Conservation (phyloP, 2,113 vertebrate species). For the Hypomesus transpacificus region DNA sequence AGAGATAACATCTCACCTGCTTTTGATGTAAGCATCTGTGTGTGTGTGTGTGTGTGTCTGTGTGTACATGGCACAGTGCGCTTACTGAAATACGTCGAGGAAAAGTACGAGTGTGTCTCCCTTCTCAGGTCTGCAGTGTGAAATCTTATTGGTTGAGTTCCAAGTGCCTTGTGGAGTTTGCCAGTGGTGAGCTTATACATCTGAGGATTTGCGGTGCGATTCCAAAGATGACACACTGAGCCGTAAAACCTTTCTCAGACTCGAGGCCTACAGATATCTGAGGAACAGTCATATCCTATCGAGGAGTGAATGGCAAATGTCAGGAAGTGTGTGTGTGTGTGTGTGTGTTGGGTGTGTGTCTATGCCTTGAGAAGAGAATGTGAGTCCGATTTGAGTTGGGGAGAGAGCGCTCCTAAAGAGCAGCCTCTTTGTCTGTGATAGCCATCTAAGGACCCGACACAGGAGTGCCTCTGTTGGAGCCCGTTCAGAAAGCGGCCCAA, state of each 20-base stretch:
- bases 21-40: slow-evolving; percentile 10
- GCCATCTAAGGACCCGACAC: slow-evolving; percentile 40
- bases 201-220: slow-evolving; percentile 16
- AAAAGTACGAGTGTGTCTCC: neutral
- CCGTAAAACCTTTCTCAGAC: neutral
- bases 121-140: slow-evolving; percentile 20
- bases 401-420: slow-evolving; percentile 13
- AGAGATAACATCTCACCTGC: slow-evolving; percentile 27
- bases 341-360: slow-evolving; percentile 41
- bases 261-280: slow-evolving; percentile 29
- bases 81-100: neutral
- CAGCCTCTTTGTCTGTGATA: slow-evolving; percentile 41
- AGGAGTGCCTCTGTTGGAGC: slow-evolving; percentile 24
- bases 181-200: slow-evolving; percentile 14
- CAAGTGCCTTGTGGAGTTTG: slow-evolving; percentile 22
- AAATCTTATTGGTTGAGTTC: slow-evolving; percentile 14
- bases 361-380: slow-evolving; percentile 42
- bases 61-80: neutral
- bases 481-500: neutral
- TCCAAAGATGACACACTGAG: slow-evolving; percentile 14
- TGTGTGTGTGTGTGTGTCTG: neutral
- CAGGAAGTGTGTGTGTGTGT: slow-evolving; percentile 23
- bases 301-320: slow-evolving; percentile 25
- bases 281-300: slow-evolving; percentile 27
- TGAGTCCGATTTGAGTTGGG: slow-evolving; percentile 46